Evolutionary conservation across 1,140 invertebrate genomes (phyloP).

Genomic region (Papilio polyxenes): DNA sequence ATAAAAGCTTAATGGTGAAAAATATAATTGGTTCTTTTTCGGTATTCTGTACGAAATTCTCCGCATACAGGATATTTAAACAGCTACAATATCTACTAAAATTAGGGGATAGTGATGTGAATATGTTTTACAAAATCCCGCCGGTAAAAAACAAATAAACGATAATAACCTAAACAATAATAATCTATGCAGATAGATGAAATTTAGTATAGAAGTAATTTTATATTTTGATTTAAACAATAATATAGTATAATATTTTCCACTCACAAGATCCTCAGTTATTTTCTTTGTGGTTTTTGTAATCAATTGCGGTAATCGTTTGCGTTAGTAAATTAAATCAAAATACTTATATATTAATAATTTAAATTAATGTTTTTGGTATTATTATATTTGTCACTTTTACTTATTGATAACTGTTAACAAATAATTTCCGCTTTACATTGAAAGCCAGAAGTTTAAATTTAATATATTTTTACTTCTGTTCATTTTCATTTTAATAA

Average conservation of each 20-base stretch:
- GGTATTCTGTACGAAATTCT: background rate
- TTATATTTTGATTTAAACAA: background rate
- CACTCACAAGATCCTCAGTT: background rate
- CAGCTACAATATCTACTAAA: background rate
- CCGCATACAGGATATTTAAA: background rate
- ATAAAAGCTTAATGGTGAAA: too few species aligned
- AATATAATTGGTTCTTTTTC: too few species aligned
- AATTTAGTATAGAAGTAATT: background rate
- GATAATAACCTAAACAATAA: background rate
- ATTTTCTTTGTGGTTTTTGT: background rate
- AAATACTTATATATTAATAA: too few species aligned
- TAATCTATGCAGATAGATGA: background rate
- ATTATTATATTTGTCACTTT: too few species aligned
- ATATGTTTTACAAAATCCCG: background rate
- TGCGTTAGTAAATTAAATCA: too few species aligned
- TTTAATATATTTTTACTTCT: too few species aligned
- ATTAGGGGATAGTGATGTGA: background rate
- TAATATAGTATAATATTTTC: background rate
- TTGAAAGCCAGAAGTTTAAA: too few species aligned
- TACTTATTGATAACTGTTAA: too few species aligned
- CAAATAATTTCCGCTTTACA: too few species aligned
- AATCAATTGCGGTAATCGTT: too few species aligned
- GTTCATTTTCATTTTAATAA: too few species aligned
- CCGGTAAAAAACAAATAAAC: background rate
- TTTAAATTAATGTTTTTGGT: too few species aligned